Conservation (phyloP, 2,113 vertebrate genomes). For the Misgurnus mizolepis region DNA sequence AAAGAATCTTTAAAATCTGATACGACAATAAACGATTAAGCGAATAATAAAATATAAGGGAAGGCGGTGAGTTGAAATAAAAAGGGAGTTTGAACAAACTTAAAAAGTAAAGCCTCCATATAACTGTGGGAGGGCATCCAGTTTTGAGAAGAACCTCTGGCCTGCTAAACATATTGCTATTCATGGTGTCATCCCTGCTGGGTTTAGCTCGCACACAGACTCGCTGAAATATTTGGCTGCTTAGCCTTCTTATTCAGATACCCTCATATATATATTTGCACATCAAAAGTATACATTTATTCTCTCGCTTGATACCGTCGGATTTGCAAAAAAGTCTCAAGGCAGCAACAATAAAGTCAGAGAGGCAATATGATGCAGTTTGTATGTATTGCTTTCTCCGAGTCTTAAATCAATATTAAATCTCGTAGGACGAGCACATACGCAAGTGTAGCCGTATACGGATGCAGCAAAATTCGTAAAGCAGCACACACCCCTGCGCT, state of each 20-base stretch:
- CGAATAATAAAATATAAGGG: background rate
- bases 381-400: background rate
- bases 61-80: background rate
- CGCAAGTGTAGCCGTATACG: background rate
- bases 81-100: background rate
- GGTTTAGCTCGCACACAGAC: slow-evolving; percentile 26
- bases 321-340: background rate
- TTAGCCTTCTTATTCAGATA: background rate
- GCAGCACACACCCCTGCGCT: background rate
- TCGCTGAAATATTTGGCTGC: slow-evolving; percentile 3
- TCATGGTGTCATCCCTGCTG: slow-evolving; percentile 46
- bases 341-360: background rate
- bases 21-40: background rate
- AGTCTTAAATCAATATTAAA: background rate
- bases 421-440: background rate
- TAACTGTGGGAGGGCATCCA: background rate
- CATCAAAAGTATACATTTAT: background rate
- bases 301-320: background rate
- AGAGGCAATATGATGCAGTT: background rate
- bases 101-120: background rate
- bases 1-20: slow-evolving; percentile 31
- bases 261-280: background rate
- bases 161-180: slow-evolving; percentile 44
- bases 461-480: background rate
- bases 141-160: slow-evolving; percentile 50